Conservation (phyloP, 2,888 invertebrate genomes). For the Cantharis flavilabris region DNA sequence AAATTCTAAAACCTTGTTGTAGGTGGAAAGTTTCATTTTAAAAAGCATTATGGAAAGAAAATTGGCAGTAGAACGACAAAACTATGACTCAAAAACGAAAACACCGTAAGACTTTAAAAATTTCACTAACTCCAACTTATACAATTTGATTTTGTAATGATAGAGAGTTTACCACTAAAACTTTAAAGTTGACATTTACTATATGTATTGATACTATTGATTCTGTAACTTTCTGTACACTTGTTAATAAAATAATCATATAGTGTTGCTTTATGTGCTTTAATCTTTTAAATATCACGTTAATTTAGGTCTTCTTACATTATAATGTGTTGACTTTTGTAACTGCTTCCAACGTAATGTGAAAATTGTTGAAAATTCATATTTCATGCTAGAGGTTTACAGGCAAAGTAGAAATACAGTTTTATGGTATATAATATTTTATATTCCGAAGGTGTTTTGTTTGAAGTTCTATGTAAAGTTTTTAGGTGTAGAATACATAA, state of each 20-base stretch:
- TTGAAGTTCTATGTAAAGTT: not conserved
- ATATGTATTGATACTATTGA: no score
- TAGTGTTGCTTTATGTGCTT: not conserved
- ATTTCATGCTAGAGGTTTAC: not conserved
- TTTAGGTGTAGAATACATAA: not conserved
- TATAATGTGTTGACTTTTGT: not conserved
- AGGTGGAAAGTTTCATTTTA: not conserved
- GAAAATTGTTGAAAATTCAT: not conserved
- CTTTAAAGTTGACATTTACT: no score
- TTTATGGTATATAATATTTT: not conserved
- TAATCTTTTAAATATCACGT: no score
- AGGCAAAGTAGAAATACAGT: not conserved
- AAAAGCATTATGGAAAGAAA: not conserved
- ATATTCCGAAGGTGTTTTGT: not conserved
- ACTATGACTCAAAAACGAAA: not conserved
- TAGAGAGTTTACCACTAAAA: no score
- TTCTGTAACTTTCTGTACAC: not conserved
- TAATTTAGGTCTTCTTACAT: not conserved
- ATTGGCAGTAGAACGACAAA: not conserved
- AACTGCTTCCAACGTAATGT: not conserved
- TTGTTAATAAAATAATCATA: not conserved
- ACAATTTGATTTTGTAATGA: no score
- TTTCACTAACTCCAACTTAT: not conserved
- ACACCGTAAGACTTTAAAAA: not conserved
- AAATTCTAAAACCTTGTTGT: not conserved